A percentile compares a stretch with the other conserved stretches of the same genome.
Evolutionary conservation across 2,888 invertebrate genomes (phyloP).

Genomic region (Oscheius myriophilus): DNA sequence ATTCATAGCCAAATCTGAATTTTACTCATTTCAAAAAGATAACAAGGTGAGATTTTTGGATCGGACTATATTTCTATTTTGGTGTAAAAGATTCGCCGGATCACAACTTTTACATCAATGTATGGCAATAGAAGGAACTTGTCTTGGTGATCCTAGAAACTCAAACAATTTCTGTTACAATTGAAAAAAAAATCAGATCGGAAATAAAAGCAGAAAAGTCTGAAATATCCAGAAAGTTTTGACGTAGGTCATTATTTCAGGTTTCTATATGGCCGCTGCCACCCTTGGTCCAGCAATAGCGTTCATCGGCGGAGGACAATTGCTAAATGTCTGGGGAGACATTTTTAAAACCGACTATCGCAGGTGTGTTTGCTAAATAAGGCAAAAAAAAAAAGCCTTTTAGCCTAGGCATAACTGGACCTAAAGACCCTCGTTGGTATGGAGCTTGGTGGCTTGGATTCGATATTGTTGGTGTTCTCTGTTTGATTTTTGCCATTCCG

Average conservation of each 20-base stretch:
- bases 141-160: no score
- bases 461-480: constrained; percentile 70
- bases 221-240: constrained; percentile 2
- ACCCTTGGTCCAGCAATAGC: constrained; percentile 85
- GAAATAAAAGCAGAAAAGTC: no score
- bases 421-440: constrained; percentile 70
- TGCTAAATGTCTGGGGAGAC: constrained; percentile 79
- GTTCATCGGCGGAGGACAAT: constrained; percentile 83
- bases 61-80: no score
- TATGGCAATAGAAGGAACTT: no score
- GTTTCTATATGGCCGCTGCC: constrained; percentile 83
- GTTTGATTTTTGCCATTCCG: constrained; percentile 70
- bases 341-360: constrained; percentile 40
- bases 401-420: constrained; percentile 47
- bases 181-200: no score
- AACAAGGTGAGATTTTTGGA: no score
- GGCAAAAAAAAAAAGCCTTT: neutral
- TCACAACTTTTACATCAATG: no score
- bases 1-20: no score
- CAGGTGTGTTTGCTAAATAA: constrained; percentile 39
- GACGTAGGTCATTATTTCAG: constrained; percentile 73
- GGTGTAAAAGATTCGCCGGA: no score
- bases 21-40: no score
- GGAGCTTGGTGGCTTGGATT: constrained; percentile 74
- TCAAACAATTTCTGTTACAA: no score